phyloP scores from a whole-genome alignment of 2,797 vertebrate genomes.

The Lutjanus argentimaculatus region DNA sequence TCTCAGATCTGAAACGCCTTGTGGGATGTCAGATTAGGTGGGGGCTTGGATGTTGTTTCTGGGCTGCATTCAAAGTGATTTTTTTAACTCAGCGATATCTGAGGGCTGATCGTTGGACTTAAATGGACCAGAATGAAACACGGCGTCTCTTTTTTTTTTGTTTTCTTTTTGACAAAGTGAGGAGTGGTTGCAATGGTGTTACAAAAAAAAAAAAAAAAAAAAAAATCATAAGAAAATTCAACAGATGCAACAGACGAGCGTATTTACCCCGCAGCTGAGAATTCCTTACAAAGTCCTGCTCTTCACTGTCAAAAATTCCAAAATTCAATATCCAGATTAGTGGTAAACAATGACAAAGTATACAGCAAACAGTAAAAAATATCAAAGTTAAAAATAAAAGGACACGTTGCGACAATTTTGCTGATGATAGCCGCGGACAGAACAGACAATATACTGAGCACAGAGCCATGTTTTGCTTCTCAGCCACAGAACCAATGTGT shows the following conservation, averaged over 20 bases:
- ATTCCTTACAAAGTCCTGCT: slow-evolving; percentile 35
- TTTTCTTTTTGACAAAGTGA: slow-evolving; percentile 37
- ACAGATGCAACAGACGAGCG: slow-evolving; percentile 38
- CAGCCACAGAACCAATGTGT: slow-evolving; percentile 6
- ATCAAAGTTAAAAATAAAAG: slow-evolving; percentile 42
- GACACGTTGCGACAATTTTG: slow-evolving; percentile 6
- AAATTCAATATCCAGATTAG: slow-evolving; percentile 42
- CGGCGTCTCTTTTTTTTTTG: not conserved
- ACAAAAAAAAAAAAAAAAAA: slow-evolving; percentile 22
- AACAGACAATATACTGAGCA: slow-evolving; percentile 37
- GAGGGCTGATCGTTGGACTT: slow-evolving; percentile 10
- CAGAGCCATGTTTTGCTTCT: slow-evolving; percentile 28
- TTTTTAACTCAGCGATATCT: not conserved
- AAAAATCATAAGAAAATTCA: slow-evolving; percentile 5
- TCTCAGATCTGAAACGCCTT: slow-evolving; percentile 9
- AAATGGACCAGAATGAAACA: slow-evolving; percentile 41
- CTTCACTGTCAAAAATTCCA: slow-evolving; percentile 33
- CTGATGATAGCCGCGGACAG: slow-evolving; percentile 41
- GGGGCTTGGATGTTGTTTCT: slow-evolving; percentile 45
- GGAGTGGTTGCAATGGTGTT: slow-evolving; percentile 59
- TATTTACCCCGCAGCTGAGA: slow-evolving; percentile 44
- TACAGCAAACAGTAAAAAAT: slow-evolving; percentile 60
- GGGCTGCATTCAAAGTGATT: slow-evolving; percentile 50
- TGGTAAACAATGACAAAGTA: slow-evolving; percentile 58
- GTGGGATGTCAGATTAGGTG: slow-evolving; percentile 34